These are phyloP conservation scores for Cryptocephalus primarius DNA, from an alignment of 2,888 invertebrate genomes.

Conservation along the genomic window DNA sequence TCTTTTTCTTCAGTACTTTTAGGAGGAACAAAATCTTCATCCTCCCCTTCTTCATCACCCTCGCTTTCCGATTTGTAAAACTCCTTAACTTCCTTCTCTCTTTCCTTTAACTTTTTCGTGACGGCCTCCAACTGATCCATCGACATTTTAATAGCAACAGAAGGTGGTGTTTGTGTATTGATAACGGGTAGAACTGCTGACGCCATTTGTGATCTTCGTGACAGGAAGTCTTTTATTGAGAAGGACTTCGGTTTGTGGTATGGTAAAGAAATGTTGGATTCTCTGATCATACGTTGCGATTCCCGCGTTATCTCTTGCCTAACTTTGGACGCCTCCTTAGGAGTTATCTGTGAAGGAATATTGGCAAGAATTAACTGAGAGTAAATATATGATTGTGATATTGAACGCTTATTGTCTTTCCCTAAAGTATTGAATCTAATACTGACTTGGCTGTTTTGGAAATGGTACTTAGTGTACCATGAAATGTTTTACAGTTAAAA, in stretches of 20 bases:
- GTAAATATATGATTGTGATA: too few species aligned
- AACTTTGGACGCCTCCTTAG: constrained; percentile 55
- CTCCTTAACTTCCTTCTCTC: constrained; percentile 62
- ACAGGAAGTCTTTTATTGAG: constrained; percentile 68
- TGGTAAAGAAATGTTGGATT: constrained; percentile 65
- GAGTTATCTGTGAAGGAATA: constrained; percentile 46
- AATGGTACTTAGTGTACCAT: too few species aligned
- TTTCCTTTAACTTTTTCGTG: constrained; percentile 57
- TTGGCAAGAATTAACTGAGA: too few species aligned
- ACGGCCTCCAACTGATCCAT: constrained; percentile 51
- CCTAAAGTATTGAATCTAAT: too few species aligned
- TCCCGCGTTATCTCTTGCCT: constrained; percentile 73
- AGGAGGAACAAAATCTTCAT: constrained; percentile 11
- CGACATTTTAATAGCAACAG: constrained; percentile 53
- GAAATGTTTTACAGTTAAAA: too few species aligned
- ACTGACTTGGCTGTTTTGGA: too few species aligned
- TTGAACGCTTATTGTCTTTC: too few species aligned
- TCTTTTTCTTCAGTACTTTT: neutral
- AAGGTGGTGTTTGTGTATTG: constrained; percentile 31
- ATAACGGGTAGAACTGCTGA: constrained; percentile 24
- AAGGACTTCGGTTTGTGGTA: constrained; percentile 78
- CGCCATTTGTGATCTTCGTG: constrained; percentile 39
- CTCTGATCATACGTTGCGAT: constrained; percentile 69
- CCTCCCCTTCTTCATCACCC: constrained; percentile 32
- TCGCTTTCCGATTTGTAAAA: constrained; percentile 67